phyloP scores from a whole-genome alignment of 2,113 vertebrate genomes.

The Oxyruncus cristatus region DNA sequence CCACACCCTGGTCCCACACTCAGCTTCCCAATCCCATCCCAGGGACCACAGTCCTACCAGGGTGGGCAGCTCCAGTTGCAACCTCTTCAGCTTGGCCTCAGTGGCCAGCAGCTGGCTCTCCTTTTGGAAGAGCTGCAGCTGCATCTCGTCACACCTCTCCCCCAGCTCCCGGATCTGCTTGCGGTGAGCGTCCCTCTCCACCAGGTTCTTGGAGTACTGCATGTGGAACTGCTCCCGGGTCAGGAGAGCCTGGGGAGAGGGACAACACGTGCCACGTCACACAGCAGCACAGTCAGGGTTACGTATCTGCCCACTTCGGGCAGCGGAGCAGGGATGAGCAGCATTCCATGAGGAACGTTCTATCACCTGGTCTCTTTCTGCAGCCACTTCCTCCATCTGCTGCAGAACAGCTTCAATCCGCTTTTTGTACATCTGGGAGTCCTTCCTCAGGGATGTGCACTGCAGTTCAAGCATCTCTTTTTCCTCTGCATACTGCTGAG shows the following conservation, averaged over 20 bases:
- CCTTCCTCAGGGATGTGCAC: constrained; percentile 81
- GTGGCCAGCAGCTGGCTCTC: constrained; percentile 80
- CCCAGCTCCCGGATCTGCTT: constrained; percentile 83
- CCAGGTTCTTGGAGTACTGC: constrained; percentile 79
- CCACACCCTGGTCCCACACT: not conserved
- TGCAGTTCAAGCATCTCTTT: constrained; percentile 83
- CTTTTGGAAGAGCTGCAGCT: constrained; percentile 84
- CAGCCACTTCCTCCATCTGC: constrained; percentile 89
- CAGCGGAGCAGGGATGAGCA: not conserved
- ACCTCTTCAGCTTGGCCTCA: constrained; percentile 75
- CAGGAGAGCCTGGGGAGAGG: constrained; percentile 73
- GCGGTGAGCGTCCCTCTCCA: constrained; percentile 86
- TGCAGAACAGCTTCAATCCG: constrained; percentile 83
- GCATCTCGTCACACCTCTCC: constrained; percentile 82
- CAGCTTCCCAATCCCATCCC: not conserved
- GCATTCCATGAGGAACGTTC: not conserved
- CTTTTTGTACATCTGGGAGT: constrained; percentile 84
- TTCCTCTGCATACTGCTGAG: constrained; percentile 78
- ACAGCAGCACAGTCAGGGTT: not conserved
- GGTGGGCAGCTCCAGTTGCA: constrained; percentile 62
- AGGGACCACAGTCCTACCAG: constrained; percentile 23
- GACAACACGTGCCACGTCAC: not conserved
- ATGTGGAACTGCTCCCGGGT: constrained; percentile 78
- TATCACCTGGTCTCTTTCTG: constrained; percentile 87
- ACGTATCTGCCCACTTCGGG: not conserved